A percentile compares a stretch with the other conserved stretches of the same genome.
phyloP scores from a whole-genome alignment of 2,113 vertebrate genomes.

The Butastur rufipennis region DNA sequence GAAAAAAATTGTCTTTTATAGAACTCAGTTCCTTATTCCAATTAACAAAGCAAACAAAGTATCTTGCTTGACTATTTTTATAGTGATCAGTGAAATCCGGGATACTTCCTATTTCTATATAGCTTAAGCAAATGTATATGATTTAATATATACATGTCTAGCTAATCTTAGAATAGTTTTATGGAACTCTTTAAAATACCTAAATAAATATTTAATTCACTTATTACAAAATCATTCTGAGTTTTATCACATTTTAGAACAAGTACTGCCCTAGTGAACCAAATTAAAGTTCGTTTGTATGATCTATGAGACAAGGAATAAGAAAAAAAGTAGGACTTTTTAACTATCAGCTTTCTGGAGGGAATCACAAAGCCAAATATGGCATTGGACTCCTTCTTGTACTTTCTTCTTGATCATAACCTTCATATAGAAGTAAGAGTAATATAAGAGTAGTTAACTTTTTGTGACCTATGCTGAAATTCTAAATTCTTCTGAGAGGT shows the following conservation, averaged over 20 bases:
- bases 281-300: background rate
- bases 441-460: background rate
- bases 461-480: background rate
- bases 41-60: background rate
- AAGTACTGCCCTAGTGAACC: background rate
- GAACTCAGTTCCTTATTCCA: background rate
- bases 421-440: background rate
- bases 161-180: background rate
- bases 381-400: background rate
- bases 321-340: background rate
- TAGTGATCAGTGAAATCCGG: background rate
- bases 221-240: background rate
- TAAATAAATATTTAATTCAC: background rate
- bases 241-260: background rate
- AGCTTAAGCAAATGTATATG: background rate
- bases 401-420: background rate
- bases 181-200: background rate
- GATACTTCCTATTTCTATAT: background rate
- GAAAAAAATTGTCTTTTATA: background rate
- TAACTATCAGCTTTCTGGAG: background rate
- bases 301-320: background rate
- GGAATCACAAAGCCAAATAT: background rate
- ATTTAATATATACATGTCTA: background rate
- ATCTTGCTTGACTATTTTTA: background rate
- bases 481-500: background rate